Evolutionary conservation across 2,113 vertebrate genomes (phyloP).

Genomic region (Callipepla squamata): DNA sequence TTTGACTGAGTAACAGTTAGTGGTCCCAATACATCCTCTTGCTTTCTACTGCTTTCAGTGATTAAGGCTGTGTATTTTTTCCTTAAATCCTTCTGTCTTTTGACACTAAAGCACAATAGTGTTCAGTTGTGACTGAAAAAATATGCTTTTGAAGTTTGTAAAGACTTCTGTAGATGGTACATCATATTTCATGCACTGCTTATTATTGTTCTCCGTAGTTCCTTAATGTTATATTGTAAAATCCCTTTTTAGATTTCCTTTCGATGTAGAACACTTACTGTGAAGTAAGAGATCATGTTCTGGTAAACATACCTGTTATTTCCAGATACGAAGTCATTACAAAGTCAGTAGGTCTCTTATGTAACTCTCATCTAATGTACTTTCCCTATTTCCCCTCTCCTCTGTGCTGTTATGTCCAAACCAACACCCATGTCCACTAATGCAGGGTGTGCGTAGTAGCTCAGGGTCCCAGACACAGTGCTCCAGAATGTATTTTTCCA

Average conservation of each 20-base stretch:
- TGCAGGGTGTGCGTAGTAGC: slow-evolving; percentile 33
- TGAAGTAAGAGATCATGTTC: slow-evolving; percentile 26
- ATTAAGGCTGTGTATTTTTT: neutral
- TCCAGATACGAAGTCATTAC: slow-evolving; percentile 26
- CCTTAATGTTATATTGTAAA: neutral
- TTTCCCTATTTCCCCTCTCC: neutral
- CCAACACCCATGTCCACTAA: slow-evolving; percentile 20
- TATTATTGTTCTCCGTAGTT: neutral
- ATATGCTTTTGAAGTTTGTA: neutral
- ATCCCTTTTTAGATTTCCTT: neutral
- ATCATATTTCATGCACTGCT: neutral
- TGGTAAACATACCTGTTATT: slow-evolving; percentile 41
- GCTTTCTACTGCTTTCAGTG: neutral
- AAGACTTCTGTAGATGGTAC: neutral
- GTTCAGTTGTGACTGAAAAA: neutral
- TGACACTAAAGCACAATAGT: neutral
- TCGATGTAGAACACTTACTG: neutral
- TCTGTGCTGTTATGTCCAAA: neutral
- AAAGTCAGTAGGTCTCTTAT: slow-evolving; percentile 28
- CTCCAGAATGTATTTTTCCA: slow-evolving; percentile 68
- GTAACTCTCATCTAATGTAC: neutral
- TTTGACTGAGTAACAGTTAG: neutral
- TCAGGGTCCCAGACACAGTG: slow-evolving; percentile 29
- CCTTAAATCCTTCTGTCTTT: neutral
- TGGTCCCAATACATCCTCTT: neutral